These are phyloP conservation scores for Rhinophrynus dorsalis DNA, from an alignment of 2,797 vertebrate genomes.

Conservation along the genomic window DNA sequence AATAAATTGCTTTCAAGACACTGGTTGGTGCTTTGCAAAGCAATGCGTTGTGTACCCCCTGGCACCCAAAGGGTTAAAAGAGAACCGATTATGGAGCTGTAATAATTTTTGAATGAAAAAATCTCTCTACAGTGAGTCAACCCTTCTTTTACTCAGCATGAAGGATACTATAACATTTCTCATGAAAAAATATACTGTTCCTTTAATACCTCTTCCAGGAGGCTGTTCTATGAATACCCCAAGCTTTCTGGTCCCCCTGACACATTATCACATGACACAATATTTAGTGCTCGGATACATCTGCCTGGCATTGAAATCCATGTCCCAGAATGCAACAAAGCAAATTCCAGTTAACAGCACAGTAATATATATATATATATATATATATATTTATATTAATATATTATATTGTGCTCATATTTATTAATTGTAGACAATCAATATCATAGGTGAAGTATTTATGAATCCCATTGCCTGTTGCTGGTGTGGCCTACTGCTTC, in stretches of 20 bases:
- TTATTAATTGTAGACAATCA: not conserved
- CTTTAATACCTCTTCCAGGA: too few species aligned
- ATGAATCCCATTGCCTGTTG: not conserved
- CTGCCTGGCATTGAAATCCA: not conserved
- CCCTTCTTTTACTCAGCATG: too few species aligned
- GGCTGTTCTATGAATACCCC: not conserved
- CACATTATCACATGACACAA: constrained; percentile 8
- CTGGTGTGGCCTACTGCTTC: not conserved
- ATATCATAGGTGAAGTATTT: not conserved
- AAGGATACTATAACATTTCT: too few species aligned
- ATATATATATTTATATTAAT: not conserved
- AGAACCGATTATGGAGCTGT: not conserved
- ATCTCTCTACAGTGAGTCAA: too few species aligned
- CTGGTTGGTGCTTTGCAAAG: not conserved
- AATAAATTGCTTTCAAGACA: too few species aligned
- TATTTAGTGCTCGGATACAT: not conserved
- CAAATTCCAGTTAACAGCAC: not conserved
- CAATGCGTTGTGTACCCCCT: too few species aligned
- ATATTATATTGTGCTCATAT: constrained; percentile 36
- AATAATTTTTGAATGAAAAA: too few species aligned
- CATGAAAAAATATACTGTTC: too few species aligned
- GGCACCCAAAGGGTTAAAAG: too few species aligned
- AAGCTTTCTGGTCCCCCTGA: constrained; percentile 5
- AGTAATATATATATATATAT: not conserved
- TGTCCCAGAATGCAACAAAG: not conserved